Conservation (phyloP, 2,113 vertebrate species). For the Ceyx margarethae region DNA sequence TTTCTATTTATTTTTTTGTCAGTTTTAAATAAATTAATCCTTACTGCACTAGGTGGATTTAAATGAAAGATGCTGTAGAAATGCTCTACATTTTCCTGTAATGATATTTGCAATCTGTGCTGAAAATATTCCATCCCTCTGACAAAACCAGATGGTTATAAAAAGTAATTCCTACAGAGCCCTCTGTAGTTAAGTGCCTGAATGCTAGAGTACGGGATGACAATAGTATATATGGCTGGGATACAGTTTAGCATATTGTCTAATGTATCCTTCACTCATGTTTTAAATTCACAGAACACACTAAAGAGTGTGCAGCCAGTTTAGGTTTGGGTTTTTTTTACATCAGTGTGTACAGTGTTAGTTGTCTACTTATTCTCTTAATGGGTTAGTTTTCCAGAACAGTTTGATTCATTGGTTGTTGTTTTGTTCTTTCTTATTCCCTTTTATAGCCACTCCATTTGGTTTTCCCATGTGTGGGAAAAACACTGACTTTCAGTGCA, state of each 20-base stretch:
- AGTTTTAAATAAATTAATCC: background rate
- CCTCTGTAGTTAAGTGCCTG: background rate
- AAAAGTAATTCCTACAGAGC: background rate
- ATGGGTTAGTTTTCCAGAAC: background rate
- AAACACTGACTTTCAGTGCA: conserved; percentile 16
- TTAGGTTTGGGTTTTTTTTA: background rate
- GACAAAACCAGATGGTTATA: background rate
- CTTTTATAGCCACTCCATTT: conserved; percentile 36
- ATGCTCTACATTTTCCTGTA: background rate
- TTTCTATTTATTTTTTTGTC: background rate
- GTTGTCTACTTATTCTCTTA: background rate
- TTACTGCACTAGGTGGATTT: background rate
- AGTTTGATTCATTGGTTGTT: background rate
- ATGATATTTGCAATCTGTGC: conserved; percentile 1
- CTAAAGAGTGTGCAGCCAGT: background rate
- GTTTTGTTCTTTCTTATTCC: background rate
- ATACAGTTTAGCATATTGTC: background rate
- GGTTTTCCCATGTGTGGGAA: conserved; percentile 37
- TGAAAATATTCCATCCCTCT: background rate
- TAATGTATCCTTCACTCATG: background rate
- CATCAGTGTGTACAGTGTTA: rapidly evolving
- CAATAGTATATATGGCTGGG: background rate
- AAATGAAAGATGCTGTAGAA: background rate
- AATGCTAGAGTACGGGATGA: background rate
- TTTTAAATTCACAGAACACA: background rate